These are phyloP conservation scores for Trachymyrmex septentrionalis DNA, from an alignment of 1,140 invertebrate species.

Conservation along the genomic window DNA sequence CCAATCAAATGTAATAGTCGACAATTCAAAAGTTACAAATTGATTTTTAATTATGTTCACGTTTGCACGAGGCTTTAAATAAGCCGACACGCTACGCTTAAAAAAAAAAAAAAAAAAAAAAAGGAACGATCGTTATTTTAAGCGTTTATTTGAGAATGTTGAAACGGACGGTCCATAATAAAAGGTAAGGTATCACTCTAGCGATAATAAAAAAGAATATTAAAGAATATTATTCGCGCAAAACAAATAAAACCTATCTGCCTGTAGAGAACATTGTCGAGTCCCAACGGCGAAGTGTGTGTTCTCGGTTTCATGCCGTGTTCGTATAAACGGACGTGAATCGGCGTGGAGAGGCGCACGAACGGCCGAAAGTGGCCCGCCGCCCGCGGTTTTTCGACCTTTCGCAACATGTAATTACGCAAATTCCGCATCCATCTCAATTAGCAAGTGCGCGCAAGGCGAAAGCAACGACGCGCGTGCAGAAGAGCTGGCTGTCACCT, in stretches of 20 bases:
- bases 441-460: conserved; percentile 45
- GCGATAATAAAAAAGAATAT: not conserved
- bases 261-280: not conserved
- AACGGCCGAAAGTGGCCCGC: conserved; percentile 38
- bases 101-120: not conserved
- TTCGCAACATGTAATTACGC: conserved; percentile 54
- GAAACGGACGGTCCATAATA: no score
- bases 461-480: conserved; percentile 30
- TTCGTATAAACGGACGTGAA: conserved; percentile 19
- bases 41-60: not conserved
- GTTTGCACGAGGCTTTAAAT: not conserved
- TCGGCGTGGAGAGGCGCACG: conserved; percentile 15
- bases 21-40: not conserved
- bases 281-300: not conserved
- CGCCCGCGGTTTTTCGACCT: conserved; percentile 39
- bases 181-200: not conserved
- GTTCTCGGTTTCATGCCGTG: not conserved
- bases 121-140: not conserved
- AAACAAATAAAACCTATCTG: not conserved
- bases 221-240: not conserved
- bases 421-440: conserved; percentile 54
- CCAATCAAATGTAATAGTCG: not conserved
- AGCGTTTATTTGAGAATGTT: not conserved
- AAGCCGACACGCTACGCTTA: not conserved
- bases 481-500: conserved; percentile 22